Conservation (phyloP, 2,797 vertebrate species). For the Falco rusticolus region DNA sequence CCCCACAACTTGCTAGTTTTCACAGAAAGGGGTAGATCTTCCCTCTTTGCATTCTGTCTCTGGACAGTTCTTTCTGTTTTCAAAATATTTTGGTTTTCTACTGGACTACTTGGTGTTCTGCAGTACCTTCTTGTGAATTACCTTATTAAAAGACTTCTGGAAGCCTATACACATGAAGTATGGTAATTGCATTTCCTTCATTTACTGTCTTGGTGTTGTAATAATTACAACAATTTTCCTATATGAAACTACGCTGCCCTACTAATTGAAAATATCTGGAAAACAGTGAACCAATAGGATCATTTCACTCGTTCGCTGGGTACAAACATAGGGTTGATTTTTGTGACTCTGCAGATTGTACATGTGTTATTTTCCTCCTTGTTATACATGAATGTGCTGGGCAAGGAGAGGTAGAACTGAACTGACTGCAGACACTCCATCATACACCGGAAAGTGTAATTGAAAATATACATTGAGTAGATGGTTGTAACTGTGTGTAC, state of each 20-base stretch:
- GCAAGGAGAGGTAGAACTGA: background rate
- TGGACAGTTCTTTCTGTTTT: background rate
- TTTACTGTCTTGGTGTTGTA: background rate
- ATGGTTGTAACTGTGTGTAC: background rate
- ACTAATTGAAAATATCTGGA: background rate
- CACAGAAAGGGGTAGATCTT: background rate
- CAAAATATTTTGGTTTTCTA: background rate
- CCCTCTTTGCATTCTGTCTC: background rate
- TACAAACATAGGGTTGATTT: background rate
- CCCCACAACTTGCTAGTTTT: background rate
- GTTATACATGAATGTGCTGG: fast-evolving
- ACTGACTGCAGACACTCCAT: background rate
- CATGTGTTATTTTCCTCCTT: background rate
- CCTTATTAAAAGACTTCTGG: background rate
- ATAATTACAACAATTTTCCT: background rate
- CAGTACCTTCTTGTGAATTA: background rate
- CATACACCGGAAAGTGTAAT: background rate
- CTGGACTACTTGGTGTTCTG: background rate
- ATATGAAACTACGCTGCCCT: background rate
- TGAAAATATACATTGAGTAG: background rate
- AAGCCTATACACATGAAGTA: background rate
- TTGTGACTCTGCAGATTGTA: background rate
- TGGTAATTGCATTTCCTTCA: background rate
- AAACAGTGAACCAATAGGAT: background rate
- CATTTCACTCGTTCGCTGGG: fast-evolving